Evolutionary conservation across 2,797 vertebrate species (phyloP).

Genomic region (Brotula barbata): DNA sequence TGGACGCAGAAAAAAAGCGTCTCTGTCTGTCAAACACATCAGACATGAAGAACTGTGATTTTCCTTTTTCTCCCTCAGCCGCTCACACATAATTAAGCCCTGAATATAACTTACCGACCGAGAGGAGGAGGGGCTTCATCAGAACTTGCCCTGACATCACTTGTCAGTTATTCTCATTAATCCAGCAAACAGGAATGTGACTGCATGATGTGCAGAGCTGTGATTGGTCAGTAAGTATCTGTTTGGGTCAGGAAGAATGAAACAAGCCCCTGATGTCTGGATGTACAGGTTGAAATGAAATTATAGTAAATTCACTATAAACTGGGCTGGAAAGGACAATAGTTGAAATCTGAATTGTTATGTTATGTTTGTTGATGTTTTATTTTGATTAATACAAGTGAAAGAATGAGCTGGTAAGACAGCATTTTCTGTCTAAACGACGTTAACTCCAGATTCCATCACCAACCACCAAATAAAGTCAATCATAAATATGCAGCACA

Average conservation of each 20-base stretch:
- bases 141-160: slow-evolving; percentile 47
- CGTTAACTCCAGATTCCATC: no score
- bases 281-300: background rate
- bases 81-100: slow-evolving; percentile 42
- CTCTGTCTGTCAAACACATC: slow-evolving; percentile 25
- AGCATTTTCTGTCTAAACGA: no score
- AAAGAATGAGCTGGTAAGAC: no score
- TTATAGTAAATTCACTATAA: no score
- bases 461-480: no score
- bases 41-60: slow-evolving; percentile 47
- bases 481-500: no score
- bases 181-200: slow-evolving; percentile 60
- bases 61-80: slow-evolving; percentile 29
- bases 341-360: no score
- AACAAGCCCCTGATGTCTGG: slow-evolving; percentile 29
- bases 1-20: slow-evolving; percentile 29
- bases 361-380: no score
- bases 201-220: slow-evolving; percentile 23
- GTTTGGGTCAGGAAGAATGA: slow-evolving; percentile 24
- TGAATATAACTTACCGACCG: slow-evolving; percentile 46
- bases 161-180: slow-evolving; percentile 52
- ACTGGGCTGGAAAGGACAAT: no score
- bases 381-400: no score
- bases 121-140: slow-evolving; percentile 46
- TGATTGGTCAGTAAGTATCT: slow-evolving; percentile 11